A percentile compares a stretch with the other conserved stretches of the same genome.
phyloP scores from a whole-genome alignment of 2,113 vertebrate genomes.

The Sylvicapra grimmia region DNA sequence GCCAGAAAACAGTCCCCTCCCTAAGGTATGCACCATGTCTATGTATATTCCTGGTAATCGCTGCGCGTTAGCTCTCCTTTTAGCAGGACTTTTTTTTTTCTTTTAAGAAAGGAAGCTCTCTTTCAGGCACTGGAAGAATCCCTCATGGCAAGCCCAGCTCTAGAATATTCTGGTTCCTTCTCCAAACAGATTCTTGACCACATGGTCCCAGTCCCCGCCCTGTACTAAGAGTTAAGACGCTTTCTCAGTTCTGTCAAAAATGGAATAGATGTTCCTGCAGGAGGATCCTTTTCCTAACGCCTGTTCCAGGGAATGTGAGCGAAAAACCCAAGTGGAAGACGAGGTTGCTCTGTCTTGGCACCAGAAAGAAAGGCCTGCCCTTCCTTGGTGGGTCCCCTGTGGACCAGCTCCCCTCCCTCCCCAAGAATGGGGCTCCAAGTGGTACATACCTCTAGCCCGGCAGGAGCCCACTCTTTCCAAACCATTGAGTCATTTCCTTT shows the following conservation, averaged over 20 bases:
- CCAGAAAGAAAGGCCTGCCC: not conserved
- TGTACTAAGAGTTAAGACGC: not conserved
- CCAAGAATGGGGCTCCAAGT: not conserved
- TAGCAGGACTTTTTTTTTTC: not conserved
- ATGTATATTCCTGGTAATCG: not conserved
- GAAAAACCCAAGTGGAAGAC: not conserved
- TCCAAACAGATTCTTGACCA: not conserved
- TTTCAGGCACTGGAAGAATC: not conserved
- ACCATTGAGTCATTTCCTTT: conserved; percentile 53
- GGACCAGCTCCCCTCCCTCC: not conserved
- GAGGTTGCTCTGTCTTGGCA: not conserved
- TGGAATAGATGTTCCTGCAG: not conserved
- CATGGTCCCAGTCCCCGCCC: not conserved
- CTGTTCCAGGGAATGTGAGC: too few species aligned
- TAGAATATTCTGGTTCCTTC: not conserved
- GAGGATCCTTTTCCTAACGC: not conserved
- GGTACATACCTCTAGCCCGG: not conserved
- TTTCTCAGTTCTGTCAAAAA: not conserved
- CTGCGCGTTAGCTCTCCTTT: rapidly evolving
- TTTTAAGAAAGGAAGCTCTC: not conserved
- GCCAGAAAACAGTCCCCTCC: not conserved
- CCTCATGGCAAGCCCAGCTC: not conserved
- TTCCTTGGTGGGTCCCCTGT: not conserved
- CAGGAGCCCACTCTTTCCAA: conserved; percentile 6
- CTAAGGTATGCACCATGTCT: too few species aligned